These are phyloP conservation scores for Lipotes vexillifer DNA, from an alignment of 2,113 vertebrate genomes.

Conservation along the genomic window DNA sequence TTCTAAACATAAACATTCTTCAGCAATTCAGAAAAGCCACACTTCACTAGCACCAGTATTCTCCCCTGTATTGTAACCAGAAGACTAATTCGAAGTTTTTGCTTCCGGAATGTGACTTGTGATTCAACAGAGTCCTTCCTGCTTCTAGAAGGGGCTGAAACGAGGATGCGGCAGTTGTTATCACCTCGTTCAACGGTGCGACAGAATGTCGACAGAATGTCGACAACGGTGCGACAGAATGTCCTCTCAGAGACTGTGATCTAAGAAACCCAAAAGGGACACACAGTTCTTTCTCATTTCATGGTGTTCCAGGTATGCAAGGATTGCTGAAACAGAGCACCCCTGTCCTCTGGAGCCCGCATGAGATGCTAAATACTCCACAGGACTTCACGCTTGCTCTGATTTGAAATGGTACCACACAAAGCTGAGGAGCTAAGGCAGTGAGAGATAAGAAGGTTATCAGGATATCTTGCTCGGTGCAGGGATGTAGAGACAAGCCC, in stretches of 20 bases:
- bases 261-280: background rate
- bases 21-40: background rate
- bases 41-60: background rate
- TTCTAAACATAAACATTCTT: background rate
- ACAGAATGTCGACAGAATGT: too few relatives aligned
- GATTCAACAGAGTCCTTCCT: background rate
- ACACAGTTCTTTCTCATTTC: background rate
- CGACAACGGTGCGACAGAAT: too few relatives aligned
- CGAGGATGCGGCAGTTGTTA: background rate
- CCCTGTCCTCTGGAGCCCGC: background rate
- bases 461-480: background rate
- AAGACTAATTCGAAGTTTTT: background rate
- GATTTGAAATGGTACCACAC: background rate
- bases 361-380: background rate
- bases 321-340: background rate
- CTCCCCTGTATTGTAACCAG: background rate
- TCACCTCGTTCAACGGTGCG: background rate
- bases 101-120: background rate
- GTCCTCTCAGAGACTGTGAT: background rate
- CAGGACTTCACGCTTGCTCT: background rate
- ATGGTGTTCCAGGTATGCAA: background rate
- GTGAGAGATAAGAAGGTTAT: background rate
- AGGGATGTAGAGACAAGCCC: background rate
- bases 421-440: background rate
- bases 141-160: background rate